Base-by-base conservation (phyloP, 2,797 vertebrate genomes). In the Sphenopsis melanotis region DNA sequence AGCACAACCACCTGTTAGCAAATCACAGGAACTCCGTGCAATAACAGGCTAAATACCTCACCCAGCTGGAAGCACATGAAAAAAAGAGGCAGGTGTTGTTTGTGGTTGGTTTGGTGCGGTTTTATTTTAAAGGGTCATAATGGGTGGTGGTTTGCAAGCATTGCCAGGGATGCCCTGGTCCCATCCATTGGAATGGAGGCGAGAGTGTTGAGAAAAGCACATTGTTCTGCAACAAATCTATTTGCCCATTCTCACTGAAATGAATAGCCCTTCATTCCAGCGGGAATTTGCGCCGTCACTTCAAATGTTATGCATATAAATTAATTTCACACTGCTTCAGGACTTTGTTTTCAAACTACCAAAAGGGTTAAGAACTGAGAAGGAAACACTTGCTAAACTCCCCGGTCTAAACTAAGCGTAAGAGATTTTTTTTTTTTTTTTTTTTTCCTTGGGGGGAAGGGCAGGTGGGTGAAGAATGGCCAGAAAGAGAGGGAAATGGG, bases 241-340 rank as follows among this genome's bases (percentile, higher is more conserved):
- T 83, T 90, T 85, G 94, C 96, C 41, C 19, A 95, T 96, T 95
- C 95, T 81, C 95, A 91, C 88, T 95, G 90, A 37, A 94, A 77
- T 94, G 92, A 97, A 96, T 95, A 80, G 93, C 44, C 71, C 95
- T 85, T 84, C 90, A 94, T 97, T 97, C 92, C 89, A 93, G 79
- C 0, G 11, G 71, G 87, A 97, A 70, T 82, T 68, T 91, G 75
- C 76, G 68, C 80, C 41, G 74, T 95, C 91, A 91, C 85, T 93
- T 96, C 94, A 96, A 95, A 96, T 89, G 80, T 89, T 94, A 79
- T 90, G 92, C 95, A 88, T 81, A 93, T 75, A 93, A 92, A 85
- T 91, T 92, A 96, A 93, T 94, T 97, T 97, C 94, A 96, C 96
- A 96, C 80, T 85, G 75, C 77, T 93, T 76, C 76, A 44, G 77